Evolutionary conservation across 2,113 vertebrate species (phyloP).

Genomic region (Halichoerus grypus): DNA sequence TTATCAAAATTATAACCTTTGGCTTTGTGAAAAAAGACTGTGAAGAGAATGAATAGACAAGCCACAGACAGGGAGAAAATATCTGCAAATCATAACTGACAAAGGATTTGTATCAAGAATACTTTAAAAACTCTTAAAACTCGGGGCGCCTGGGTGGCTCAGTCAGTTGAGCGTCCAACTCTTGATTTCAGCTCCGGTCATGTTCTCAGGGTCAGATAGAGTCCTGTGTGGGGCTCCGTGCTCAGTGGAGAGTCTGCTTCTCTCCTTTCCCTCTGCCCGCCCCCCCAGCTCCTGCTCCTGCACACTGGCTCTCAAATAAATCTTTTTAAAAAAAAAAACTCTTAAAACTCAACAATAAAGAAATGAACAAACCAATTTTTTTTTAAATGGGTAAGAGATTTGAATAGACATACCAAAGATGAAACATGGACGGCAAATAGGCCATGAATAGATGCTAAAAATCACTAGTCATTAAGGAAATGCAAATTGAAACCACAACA

Average conservation of each 20-base stretch:
- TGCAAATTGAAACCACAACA: slow-evolving; percentile 8
- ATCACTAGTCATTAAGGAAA: slow-evolving; percentile 25
- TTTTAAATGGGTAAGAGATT: neutral
- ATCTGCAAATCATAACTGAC: slow-evolving; percentile 33
- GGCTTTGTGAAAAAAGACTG: slow-evolving; percentile 4
- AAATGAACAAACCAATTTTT: slow-evolving; percentile 36
- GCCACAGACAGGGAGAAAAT: neutral
- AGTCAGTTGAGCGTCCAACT: neutral
- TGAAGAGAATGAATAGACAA: slow-evolving; percentile 21
- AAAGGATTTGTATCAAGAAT: slow-evolving; percentile 48
- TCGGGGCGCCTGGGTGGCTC: neutral
- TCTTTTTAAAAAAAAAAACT: neutral
- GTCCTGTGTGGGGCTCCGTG: neutral
- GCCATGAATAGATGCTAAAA: neutral
- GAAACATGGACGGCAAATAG: slow-evolving; percentile 46
- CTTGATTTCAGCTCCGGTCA: neutral
- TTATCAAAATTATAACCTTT: slow-evolving; percentile 26
- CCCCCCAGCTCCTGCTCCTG: neutral
- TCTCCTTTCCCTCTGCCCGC: neutral
- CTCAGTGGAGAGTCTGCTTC: neutral
- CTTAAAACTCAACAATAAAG: neutral
- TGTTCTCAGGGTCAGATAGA: neutral
- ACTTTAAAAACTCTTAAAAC: slow-evolving; percentile 57
- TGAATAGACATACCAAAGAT: slow-evolving; percentile 16
- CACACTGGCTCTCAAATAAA: neutral